Conservation (phyloP, 1,140 invertebrate genomes). For the Paraescarpia echinospica region DNA sequence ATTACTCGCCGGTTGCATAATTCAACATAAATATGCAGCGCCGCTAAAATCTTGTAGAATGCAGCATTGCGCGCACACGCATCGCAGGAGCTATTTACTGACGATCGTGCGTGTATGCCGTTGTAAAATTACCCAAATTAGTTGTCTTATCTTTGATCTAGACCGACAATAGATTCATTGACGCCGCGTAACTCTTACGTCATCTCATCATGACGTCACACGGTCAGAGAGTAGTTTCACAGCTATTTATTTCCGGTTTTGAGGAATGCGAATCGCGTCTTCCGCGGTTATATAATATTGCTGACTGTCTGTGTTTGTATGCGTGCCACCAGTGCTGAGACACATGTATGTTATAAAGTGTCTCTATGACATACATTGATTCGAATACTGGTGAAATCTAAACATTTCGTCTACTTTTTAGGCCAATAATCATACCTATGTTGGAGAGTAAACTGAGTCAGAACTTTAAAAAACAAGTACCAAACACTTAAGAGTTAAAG, state of each 20-base stretch:
- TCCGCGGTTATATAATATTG: not conserved
- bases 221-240: not conserved
- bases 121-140: not conserved
- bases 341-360: not conserved
- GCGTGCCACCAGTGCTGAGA: not conserved
- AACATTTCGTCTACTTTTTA: too few relatives aligned
- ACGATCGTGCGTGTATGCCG: not conserved
- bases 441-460: too few relatives aligned
- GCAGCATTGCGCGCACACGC: too few relatives aligned
- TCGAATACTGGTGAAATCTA: not conserved
- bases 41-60: too few relatives aligned
- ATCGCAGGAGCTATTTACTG: not conserved
- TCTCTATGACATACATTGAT: not conserved
- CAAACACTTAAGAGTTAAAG: not conserved
- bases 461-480: not conserved
- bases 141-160: not conserved
- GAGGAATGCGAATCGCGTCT: not conserved
- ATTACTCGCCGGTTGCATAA: too few relatives aligned
- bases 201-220: not conserved
- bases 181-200: not conserved
- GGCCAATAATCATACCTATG: too few relatives aligned
- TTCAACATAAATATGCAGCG: too few relatives aligned
- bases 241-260: not conserved
- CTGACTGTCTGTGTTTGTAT: not conserved
- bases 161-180: not conserved